phyloP scores from a whole-genome alignment of 2,888 invertebrate species.

The Acanthosepion pharaonis region DNA sequence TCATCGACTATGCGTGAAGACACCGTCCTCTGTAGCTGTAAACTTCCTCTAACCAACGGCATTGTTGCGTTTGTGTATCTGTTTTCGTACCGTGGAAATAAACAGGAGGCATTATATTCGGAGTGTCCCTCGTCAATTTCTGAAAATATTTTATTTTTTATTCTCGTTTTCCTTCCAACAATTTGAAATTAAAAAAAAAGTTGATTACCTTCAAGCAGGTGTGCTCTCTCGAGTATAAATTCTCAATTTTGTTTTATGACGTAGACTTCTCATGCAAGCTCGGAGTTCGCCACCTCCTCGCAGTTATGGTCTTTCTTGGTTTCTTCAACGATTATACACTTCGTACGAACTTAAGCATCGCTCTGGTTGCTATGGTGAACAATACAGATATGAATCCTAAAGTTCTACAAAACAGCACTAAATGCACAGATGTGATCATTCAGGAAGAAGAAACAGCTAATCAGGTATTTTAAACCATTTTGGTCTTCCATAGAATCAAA shows the following conservation, averaged over 20 bases:
- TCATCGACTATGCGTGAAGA: too few relatives aligned
- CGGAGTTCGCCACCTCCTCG: constrained; percentile 71
- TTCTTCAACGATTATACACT: constrained; percentile 75
- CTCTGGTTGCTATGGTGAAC: constrained; percentile 73
- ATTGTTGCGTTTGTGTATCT: too few relatives aligned
- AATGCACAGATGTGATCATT: not conserved
- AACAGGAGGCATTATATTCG: too few relatives aligned
- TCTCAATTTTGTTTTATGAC: not conserved
- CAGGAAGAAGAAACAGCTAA: not conserved
- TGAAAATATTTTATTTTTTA: too few relatives aligned
- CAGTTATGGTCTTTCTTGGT: constrained; percentile 74
- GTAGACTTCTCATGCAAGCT: constrained; percentile 52
- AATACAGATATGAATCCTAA: constrained; percentile 46
- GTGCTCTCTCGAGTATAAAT: not conserved
- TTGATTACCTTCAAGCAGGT: too few relatives aligned
- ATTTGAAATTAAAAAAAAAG: too few relatives aligned
- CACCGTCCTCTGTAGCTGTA: too few relatives aligned
- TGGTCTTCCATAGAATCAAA: not conserved
- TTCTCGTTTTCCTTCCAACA: too few relatives aligned
- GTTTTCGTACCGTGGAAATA: too few relatives aligned
- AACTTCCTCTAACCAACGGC: too few relatives aligned
- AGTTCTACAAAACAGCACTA: not conserved
- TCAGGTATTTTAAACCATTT: not conserved
- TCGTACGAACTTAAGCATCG: constrained; percentile 87
- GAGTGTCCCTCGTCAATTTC: too few relatives aligned